Evolutionary conservation across 2,888 invertebrate species (phyloP).

Genomic region (Daptonema setosum): DNA sequence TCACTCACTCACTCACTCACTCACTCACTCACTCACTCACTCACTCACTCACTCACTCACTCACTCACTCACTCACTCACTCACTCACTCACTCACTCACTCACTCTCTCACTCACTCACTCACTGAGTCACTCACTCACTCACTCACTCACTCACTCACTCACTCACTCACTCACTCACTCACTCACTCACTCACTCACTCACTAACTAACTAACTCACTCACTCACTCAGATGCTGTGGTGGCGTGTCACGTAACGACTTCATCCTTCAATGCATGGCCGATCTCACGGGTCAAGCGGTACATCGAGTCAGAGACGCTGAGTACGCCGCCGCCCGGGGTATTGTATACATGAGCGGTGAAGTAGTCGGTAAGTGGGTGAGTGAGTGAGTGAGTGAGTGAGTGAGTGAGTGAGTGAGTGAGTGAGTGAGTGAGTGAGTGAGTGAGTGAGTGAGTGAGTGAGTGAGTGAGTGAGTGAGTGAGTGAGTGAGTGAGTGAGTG

Average conservation of each 20-base stretch:
- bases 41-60: constrained; percentile 29
- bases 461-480: too few species aligned
- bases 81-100: constrained; percentile 29
- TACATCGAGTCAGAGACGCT: constrained; percentile 55
- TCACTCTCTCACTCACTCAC: constrained; percentile 9
- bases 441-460: too few species aligned
- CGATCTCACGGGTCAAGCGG: constrained; percentile 50
- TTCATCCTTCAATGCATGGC: constrained; percentile 70
- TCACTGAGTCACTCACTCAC: constrained; percentile 29
- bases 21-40: constrained; percentile 29
- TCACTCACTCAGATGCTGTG: constrained; percentile 49
- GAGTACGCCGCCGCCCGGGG: constrained; percentile 42
- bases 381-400: not conserved
- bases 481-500: too few species aligned
- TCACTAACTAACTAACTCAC: not conserved
- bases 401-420: too few species aligned
- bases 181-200: constrained; percentile 29
- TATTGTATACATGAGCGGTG: constrained; percentile 60
- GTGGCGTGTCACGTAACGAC: constrained; percentile 82
- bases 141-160: constrained; percentile 29
- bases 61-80: constrained; percentile 29
- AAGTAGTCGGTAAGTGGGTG: constrained; percentile 42
- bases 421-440: too few species aligned
- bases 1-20: not conserved
- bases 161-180: constrained; percentile 29